Conservation (phyloP, 1,140 invertebrate genomes). For the Drosophila willistoni region DNA sequence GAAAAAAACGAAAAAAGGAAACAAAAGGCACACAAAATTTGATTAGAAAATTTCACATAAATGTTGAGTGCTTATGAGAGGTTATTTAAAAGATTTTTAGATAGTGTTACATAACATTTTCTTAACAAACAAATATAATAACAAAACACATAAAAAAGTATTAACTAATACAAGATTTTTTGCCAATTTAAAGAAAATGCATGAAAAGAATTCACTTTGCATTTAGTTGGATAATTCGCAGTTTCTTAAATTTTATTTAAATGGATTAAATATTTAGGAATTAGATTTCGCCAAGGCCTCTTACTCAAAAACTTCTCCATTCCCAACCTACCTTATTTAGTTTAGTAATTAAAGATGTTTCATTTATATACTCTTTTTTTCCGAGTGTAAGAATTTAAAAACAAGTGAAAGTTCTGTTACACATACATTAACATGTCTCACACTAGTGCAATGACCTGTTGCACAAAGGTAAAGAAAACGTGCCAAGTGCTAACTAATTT, state of each 20-base stretch:
- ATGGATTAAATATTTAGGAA: no score
- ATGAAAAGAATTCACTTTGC: no score
- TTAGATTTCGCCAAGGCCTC: no score
- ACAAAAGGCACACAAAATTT: conserved; percentile 50
- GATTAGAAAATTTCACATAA: conserved; percentile 43
- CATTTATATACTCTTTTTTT: background rate
- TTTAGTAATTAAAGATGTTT: no score
- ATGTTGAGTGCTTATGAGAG: conserved; percentile 8
- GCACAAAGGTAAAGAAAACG: conserved; percentile 49
- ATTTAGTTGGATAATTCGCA: no score
- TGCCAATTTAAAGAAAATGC: no score
- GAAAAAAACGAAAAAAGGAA: conserved; percentile 48
- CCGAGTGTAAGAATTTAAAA: background rate
- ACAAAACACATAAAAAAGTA: background rate
- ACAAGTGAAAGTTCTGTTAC: background rate
- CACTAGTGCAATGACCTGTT: conserved; percentile 64
- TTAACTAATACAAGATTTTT: background rate
- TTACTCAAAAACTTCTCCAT: no score
- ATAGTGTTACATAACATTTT: conserved; percentile 3
- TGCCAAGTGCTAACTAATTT: conserved; percentile 55
- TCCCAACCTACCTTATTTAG: no score
- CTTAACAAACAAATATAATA: background rate
- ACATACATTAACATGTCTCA: background rate
- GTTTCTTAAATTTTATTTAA: no score
- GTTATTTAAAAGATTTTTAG: background rate